Base-by-base conservation (phyloP, 2,888 invertebrate species). In the Eurytoma adleriae region DNA sequence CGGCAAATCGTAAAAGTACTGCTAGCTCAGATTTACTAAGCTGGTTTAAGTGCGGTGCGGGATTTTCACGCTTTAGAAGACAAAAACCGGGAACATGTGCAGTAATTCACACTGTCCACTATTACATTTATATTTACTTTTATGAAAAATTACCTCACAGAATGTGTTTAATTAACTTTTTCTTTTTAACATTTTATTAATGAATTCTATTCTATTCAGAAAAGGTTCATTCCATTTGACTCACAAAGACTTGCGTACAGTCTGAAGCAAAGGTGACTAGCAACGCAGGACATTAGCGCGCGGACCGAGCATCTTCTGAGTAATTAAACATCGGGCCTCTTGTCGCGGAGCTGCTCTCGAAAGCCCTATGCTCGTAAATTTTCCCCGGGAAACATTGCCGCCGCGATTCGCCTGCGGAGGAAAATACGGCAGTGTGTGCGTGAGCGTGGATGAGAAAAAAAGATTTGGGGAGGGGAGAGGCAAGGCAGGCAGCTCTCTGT, bases 321-420 rank as follows among this genome's bases (percentile, higher is more conserved):
- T 71, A 77, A 77, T 77, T 77, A 77, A 77, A 57, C 70, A 70
- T 71, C 68, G 70, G 50, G 54, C 14, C 54, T n/a, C 54, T 40
- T 54, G 54, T 71, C 16, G n/a, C 48, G 30, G 59, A 48, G 27
- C 14, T 40, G 30, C n/a, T 59, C n/a, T 14, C 54, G n/a, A 54
- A 54, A 54, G 66, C 66, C n/a, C 40, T 40, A 3, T 16, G 18
- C 48, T 54, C 68, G 68, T 68, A 54, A 54, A 68, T 27, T 54
- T 54, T 68, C 52, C 27, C 4, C n/a, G n/a, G 16, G 54, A n/a
- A 54, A 54, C 13, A 27, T 24, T 52, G 14, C 20, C n/a, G 50
- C 52, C 40, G 67, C 5, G 40, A 40, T 48, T 10, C 40, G 59
- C 20, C 27, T n/a, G 24, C 13, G 27, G 27, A 40, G 50, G 18